Evolutionary conservation across 2,797 vertebrate genomes (phyloP), one percentile per base, ranked within the genome.

Genomic region (Microctenopoma lineatum): DNA sequence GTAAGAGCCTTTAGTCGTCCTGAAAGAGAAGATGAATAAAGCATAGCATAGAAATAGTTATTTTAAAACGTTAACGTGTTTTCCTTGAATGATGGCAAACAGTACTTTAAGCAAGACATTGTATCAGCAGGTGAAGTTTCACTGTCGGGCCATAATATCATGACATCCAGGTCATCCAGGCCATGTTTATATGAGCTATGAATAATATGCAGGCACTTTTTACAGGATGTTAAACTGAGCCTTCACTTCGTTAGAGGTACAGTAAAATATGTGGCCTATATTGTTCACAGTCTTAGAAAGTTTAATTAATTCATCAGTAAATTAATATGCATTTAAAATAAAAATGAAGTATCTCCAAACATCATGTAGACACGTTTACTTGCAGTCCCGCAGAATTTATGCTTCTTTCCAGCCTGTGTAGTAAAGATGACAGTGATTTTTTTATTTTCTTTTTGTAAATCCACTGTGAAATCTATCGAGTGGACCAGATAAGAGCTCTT

Each of bases 371-470:
- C 38, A 41, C 38, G 14, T 41, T 13, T 41, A 3, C 12, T 14
- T 14, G 3, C 38, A 4, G 4, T 52, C 32, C 8, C 25, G n/a
- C 47, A 46, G 18, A 58, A 41, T 41, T 12, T 59, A 41, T 69
- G 21, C 36, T 7, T 60, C 38, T 4, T 39, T 18, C 55, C 8
- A 51, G 39, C 18, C 27, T 3, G 25, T 52, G 36, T 29, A 39
- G 18, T 61, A 39, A 64, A 70, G 25, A 60, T 7, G 62, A 11
- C 59, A 53, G 41, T 73, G 7, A 44, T 60, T 8, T 27, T n/a
- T n/a, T 11, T 57, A 32, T 44, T 34, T 14, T n/a, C 62, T 69
- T 60, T 69, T 67, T 57, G 18, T 66, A 8, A 45, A n/a, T 60
- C 18, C 10, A 41, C 5, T 54, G 15, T 63, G 10, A 65, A 52